phyloP scores from a whole-genome alignment of 2,888 invertebrate genomes.

The Himalopsyche japonica region DNA sequence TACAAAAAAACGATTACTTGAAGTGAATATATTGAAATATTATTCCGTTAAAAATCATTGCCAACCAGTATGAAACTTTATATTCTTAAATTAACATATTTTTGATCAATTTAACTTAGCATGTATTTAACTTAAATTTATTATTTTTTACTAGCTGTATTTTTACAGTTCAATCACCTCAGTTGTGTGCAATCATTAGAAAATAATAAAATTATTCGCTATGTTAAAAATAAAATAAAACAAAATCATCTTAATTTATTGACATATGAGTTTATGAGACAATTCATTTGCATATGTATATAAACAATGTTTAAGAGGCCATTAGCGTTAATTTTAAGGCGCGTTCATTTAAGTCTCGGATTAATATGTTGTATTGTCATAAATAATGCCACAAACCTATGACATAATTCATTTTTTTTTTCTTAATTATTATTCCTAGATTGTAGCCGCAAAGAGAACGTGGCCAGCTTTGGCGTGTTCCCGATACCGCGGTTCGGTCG shows the following conservation, averaged over 20 bases:
- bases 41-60: too few species aligned
- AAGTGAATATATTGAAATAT: too few species aligned
- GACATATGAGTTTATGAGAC: background rate
- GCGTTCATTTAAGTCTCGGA: background rate
- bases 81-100: too few species aligned
- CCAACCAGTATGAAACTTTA: too few species aligned
- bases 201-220: background rate
- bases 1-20: too few species aligned
- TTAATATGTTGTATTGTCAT: constrained; percentile 23
- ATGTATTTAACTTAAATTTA: too few species aligned
- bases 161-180: background rate
- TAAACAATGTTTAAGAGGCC: background rate
- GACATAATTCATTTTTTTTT: constrained; percentile 24
- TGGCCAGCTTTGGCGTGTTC: constrained; percentile 4
- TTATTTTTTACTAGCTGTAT: too few species aligned
- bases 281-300: background rate
- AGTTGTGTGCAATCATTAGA: background rate
- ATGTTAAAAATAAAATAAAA: background rate
- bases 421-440: constrained; percentile 12
- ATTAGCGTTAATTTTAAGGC: background rate
- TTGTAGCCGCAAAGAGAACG: background rate
- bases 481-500: background rate
- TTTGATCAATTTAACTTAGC: too few species aligned
- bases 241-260: background rate
- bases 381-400: constrained; percentile 16